Percentiles rank a stretch among this genome's conserved stretches.
These are phyloP conservation scores for Mesochorus sp. DNA, from an alignment of 2,888 invertebrate species.

Conservation along the genomic window DNA sequence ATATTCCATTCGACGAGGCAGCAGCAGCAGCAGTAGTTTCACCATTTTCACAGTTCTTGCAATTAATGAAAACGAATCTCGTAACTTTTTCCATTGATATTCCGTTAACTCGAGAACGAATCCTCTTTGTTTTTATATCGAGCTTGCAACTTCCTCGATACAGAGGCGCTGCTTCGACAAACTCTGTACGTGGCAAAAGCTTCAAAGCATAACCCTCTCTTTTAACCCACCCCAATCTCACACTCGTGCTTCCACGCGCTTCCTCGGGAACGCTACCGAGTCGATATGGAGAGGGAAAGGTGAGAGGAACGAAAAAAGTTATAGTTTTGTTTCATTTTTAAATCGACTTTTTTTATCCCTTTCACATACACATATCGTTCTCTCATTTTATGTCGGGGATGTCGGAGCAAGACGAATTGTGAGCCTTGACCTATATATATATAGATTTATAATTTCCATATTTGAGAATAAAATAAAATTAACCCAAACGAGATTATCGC, in stretches of 20 bases:
- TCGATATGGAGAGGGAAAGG: background rate
- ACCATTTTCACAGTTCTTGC: conserved; percentile 39
- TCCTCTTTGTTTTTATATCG: conserved; percentile 46
- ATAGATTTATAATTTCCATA: conserved; percentile 2
- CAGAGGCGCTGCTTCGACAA: background rate
- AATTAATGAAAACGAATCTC: conserved; percentile 59
- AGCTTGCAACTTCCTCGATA: background rate
- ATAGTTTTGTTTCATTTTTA: conserved; percentile 50
- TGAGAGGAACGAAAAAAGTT: conserved; percentile 40
- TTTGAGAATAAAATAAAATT: background rate
- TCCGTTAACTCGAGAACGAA: conserved; percentile 59
- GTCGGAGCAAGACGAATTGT: conserved; percentile 3
- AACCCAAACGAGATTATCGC: background rate
- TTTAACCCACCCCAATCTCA: background rate
- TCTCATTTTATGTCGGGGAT: conserved; percentile 11
- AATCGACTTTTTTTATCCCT: conserved; percentile 40
- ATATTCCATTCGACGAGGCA: background rate
- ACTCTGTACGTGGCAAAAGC: conserved; percentile 26
- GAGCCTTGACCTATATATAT: conserved; percentile 38
- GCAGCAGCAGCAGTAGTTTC: background rate
- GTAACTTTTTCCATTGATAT: conserved; percentile 62
- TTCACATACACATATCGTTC: conserved; percentile 20
- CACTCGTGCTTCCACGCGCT: conserved; percentile 26
- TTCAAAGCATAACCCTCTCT: conserved; percentile 24
- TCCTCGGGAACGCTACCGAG: conserved; percentile 12